Evolutionary conservation across 2,888 invertebrate genomes (phyloP).

Genomic region (Aphidius colemani): DNA sequence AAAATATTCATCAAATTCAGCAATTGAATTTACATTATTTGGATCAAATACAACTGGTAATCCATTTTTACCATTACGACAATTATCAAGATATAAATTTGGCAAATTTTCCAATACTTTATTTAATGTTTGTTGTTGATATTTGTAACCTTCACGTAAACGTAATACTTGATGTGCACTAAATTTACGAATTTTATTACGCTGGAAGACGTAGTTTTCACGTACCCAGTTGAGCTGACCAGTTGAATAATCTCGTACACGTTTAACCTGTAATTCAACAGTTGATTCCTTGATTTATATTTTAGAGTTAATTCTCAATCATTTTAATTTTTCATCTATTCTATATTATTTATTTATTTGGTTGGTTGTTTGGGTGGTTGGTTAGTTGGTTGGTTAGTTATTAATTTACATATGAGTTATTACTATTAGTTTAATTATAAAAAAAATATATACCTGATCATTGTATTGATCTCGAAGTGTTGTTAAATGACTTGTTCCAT

Average conservation of each 20-base stretch:
- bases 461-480: slow-evolving; percentile 88
- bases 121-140: slow-evolving; percentile 92
- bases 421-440: too few species aligned
- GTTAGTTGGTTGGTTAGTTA: background rate
- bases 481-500: slow-evolving; percentile 86
- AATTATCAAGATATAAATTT: slow-evolving; percentile 89
- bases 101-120: slow-evolving; percentile 93
- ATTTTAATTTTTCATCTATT: background rate
- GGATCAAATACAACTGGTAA: slow-evolving; percentile 75
- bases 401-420: background rate
- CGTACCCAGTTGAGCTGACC: slow-evolving; percentile 91
- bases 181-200: slow-evolving; percentile 92
- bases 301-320: background rate
- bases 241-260: slow-evolving; percentile 90
- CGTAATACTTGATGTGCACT: slow-evolving; percentile 89
- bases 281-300: background rate
- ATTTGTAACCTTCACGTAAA: slow-evolving; percentile 90
- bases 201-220: slow-evolving; percentile 94
- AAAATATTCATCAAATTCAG: slow-evolving; percentile 68
- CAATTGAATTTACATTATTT: slow-evolving; percentile 57
- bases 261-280: slow-evolving; percentile 72
- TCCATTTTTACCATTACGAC: slow-evolving; percentile 82
- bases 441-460: slow-evolving; percentile 67
- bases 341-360: background rate
- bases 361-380: background rate